phyloP scores from a whole-genome alignment of 2,888 invertebrate species.

The Encarsia formosa region DNA sequence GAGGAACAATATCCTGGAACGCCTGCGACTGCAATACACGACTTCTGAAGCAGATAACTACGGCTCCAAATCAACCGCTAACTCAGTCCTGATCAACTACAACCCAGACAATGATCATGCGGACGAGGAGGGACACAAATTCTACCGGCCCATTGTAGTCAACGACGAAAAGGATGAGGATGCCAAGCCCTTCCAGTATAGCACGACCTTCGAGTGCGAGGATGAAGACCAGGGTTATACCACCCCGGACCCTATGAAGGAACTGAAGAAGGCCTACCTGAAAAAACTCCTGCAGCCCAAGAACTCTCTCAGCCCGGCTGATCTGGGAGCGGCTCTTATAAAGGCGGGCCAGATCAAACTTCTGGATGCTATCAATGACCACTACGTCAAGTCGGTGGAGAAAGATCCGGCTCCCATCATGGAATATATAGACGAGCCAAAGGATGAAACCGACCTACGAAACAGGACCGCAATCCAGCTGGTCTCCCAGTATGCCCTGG shows the following conservation, averaged over 20 bases:
- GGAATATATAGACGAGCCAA: constrained; percentile 30
- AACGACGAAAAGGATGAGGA: constrained; percentile 34
- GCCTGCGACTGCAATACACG: neutral
- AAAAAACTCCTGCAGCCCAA: too few relatives aligned
- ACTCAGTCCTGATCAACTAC: constrained; percentile 16
- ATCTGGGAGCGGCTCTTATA: constrained; percentile 42
- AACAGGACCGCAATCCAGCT: neutral
- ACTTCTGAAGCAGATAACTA: neutral
- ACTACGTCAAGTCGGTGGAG: neutral
- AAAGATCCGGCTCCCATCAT: constrained; percentile 28
- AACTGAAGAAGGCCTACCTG: too few relatives aligned
- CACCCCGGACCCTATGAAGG: too few relatives aligned
- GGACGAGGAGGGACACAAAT: constrained; percentile 19
- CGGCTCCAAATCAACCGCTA: constrained; percentile 2
- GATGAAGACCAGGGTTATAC: constrained; percentile 35
- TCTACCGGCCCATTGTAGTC: constrained; percentile 44
- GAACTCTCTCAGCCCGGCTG: constrained; percentile 45
- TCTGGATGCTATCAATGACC: constrained; percentile 1
- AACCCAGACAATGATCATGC: neutral
- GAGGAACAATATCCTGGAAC: neutral
- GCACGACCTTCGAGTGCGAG: constrained; percentile 33
- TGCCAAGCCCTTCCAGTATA: constrained; percentile 32
- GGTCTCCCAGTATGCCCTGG: too few relatives aligned
- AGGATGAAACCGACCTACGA: neutral
- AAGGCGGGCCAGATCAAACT: constrained; percentile 37